Evolutionary conservation across 2,113 vertebrate species (phyloP), one percentile per base, ranked within the genome.

Genomic region (Sorex araneus): DNA sequence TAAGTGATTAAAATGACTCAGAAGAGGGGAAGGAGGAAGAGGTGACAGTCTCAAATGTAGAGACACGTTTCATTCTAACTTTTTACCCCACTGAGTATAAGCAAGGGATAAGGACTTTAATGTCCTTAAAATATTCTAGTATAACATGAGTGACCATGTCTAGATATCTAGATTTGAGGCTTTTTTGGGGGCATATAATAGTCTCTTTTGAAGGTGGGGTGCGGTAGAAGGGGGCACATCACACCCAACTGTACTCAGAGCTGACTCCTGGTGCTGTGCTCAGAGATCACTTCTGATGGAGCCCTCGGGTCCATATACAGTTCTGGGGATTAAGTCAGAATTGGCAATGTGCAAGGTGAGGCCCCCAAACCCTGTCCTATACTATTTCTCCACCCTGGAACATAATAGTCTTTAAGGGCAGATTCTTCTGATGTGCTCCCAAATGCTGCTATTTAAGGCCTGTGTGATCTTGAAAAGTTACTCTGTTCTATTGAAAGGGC

Each of bases 1-100:
- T 43, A 60, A 86, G 69, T 75, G 45, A 92, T 50, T 84, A 74
- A 90, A 75, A 88, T 15, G 47, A 28, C 21, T 90, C 16, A 13
- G 19, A 27, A 34, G 45, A 79, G 7, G 27, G 8, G 30, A 64
- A 54, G 69, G 23, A 30, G 28, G 32, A 21, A 2, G 16, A 19
- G 30, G 3, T 1, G 1, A 83, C 4, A 40, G 25, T 25, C 30
- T 6, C 6, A 23, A 3, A 16, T 11, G 43, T 63, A 15, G 30
- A 47, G 75, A 18, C 40, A 73, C 27, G 34, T 43, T 2, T 70
- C 69, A n/a, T 57, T 64, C 76, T 43, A 36, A 43, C 64, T 69
- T 87, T 60, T 84, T 60, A n/a, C 34, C 21, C 15, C 47, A 50
- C 47, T 66, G 63, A 11, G 81, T 84, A n/a, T 30, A 67, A 71